A percentile compares a stretch with the other conserved stretches of the same genome.
These are phyloP conservation scores for Vidua chalybeata DNA, from an alignment of 2,113 vertebrate species.

Conservation along the genomic window DNA sequence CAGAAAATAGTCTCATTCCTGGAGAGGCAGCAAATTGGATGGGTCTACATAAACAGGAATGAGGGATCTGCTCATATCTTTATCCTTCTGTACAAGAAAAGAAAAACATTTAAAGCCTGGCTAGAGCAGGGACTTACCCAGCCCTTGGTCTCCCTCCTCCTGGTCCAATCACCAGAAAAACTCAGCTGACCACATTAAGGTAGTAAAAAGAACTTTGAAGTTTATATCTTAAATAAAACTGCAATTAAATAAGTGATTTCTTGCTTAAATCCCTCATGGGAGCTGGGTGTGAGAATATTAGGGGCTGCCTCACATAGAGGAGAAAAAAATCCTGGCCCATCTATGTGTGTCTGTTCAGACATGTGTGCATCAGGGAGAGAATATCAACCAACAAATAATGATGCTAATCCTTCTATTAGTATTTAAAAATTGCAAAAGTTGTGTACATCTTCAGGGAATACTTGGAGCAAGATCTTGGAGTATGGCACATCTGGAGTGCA, in stretches of 20 bases:
- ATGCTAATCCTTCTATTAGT: background rate
- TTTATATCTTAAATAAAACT: background rate
- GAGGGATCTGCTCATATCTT: background rate
- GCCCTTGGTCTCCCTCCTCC: background rate
- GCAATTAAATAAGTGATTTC: background rate
- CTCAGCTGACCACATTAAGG: background rate
- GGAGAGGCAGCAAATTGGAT: background rate
- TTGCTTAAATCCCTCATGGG: background rate
- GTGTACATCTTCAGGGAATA: background rate
- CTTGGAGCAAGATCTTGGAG: background rate
- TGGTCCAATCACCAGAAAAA: background rate
- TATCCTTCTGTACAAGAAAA: background rate
- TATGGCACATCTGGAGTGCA: background rate
- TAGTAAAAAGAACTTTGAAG: background rate
- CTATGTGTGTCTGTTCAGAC: background rate
- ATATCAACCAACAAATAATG: background rate
- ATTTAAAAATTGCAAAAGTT: background rate
- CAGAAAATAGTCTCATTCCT: background rate
- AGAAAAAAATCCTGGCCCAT: background rate
- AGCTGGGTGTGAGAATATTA: background rate
- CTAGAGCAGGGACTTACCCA: background rate
- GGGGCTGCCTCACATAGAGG: background rate
- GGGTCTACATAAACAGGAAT: background rate
- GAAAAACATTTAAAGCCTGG: background rate
- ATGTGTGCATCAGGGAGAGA: background rate